A percentile compares a stretch with the other conserved stretches of the same genome.
Conservation (phyloP, 2,797 vertebrate species). For the Pitangus sulphuratus region DNA sequence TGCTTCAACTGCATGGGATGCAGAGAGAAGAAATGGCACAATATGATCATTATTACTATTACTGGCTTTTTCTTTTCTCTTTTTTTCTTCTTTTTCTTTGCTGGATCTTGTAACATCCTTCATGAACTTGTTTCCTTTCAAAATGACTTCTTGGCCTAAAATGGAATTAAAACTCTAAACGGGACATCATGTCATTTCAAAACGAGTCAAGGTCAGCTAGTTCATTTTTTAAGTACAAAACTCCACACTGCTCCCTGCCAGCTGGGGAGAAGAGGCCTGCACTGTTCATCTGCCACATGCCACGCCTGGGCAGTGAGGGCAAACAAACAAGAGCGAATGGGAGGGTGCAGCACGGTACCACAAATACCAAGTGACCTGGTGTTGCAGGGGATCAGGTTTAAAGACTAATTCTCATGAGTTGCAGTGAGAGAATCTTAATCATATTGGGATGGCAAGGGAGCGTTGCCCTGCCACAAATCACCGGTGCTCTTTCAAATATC, state of each 20-base stretch:
- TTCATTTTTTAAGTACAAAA: not conserved
- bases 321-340: not conserved
- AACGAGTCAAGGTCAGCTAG: not conserved
- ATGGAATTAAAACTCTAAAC: not conserved
- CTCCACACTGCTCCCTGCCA: not conserved
- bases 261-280: not conserved
- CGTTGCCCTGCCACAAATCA: not conserved
- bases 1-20: slow-evolving; percentile 18
- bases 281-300: not conserved
- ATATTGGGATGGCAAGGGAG: not conserved
- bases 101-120: slow-evolving; percentile 42
- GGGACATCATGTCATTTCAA: not conserved
- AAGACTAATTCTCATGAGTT: not conserved
- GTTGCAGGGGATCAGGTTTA: not conserved
- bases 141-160: slow-evolving; percentile 42
- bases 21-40: slow-evolving; percentile 22
- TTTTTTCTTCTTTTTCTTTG: not conserved
- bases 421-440: not conserved
- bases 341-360: not conserved
- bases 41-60: not conserved
- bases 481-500: not conserved
- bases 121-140: slow-evolving; percentile 53
- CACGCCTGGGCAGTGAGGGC: not conserved
- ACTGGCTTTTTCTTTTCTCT: not conserved
- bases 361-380: not conserved